Conservation (phyloP, 2,797 vertebrate species). For the Galago senegalensis region DNA sequence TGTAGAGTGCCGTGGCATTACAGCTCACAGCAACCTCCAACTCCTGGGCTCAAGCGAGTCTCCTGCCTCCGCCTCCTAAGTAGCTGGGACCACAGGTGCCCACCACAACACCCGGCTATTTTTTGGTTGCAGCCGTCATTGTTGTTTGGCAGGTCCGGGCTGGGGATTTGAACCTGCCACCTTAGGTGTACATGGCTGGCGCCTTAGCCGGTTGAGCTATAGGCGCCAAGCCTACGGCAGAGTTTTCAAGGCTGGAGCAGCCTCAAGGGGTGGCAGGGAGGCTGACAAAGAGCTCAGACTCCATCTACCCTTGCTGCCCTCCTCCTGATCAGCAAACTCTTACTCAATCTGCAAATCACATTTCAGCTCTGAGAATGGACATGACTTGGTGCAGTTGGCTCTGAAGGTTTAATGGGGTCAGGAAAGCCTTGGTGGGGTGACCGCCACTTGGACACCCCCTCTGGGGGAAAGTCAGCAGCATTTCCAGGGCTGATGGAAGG, state of each 20-base stretch:
- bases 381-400: neutral
- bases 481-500: neutral
- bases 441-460: accelerated
- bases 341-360: conserved; percentile 30
- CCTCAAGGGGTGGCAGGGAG: neutral
- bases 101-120: too few species aligned
- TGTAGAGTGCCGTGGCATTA: too few species aligned
- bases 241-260: neutral
- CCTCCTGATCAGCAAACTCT: neutral
- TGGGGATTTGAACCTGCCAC: too few species aligned
- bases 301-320: neutral
- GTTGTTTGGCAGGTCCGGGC: too few species aligned
- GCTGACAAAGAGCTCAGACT: neutral
- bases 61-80: too few species aligned
- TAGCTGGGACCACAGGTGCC: too few species aligned
- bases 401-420: neutral
- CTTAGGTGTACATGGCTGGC: too few species aligned
- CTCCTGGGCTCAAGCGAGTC: too few species aligned
- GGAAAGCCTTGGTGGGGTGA: neutral
- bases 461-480: neutral
- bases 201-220: too few species aligned
- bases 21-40: too few species aligned
- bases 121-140: too few species aligned
- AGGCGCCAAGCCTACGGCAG: too few species aligned
- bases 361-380: neutral